Base-by-base conservation (phyloP, 2,113 vertebrate genomes). In the Phyllopteryx taeniolatus region DNA sequence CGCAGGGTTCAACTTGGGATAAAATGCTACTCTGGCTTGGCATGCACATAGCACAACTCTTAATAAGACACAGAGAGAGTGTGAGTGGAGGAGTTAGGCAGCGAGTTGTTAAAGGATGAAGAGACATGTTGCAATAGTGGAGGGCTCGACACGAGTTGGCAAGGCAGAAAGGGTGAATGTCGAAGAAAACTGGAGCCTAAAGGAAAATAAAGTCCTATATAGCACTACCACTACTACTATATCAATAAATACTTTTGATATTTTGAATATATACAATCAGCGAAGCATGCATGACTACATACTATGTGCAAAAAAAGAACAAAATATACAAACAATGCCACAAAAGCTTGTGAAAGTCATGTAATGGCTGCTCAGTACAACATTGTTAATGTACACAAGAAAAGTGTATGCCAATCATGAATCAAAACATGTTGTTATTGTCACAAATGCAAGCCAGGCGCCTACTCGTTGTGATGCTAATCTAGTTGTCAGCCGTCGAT, bases 61-160 rank as follows among this genome's bases (percentile, higher is more conserved):
- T 60, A 47, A 85, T 79, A 86, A 88, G 78, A 67, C 74, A 33
- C 65, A 74, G 86, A 77, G 88, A 90, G 84, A 91, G 82, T 85
- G 71, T 84, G 71, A 83, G 71, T 56, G 1, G 47, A 72, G 70
- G 67, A 89, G 71, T 31, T 85, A 78, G 76, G 73, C 74, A 75
- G 51, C 31, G 11, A n/a, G 39, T 64, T 17, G 19, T 2, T n/a
- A 6, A 64, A 64, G 12, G 20, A 42, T n/a, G 14, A n/a, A 44
- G 42, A 22, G 59, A 61, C 3, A 61, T 35, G 59, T 31, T 31
- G 59, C 31, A 35, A 61, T 8, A 8, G 27, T 35, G 49, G 53
- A 61, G 3, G 2, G 33, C 35, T 31, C 15, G 59, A 61, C 19
- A 13, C 46, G 62, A 65, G 67, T 70, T 59, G 27, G 54, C 33